Conservation (phyloP, 1,140 invertebrate genomes). For the Lepidurus apus region DNA sequence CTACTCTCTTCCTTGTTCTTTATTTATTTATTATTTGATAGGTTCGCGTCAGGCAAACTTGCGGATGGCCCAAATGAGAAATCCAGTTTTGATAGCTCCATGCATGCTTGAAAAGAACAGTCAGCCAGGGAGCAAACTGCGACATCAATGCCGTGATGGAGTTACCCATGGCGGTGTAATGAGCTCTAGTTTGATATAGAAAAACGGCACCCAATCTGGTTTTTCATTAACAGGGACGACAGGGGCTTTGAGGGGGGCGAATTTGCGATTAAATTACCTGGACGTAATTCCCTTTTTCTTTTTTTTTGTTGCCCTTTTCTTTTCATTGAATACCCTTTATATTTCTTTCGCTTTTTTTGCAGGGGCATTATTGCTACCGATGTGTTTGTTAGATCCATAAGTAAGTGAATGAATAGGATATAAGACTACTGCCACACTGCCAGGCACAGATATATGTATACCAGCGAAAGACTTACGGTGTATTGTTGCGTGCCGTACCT, state of each 20-base stretch:
- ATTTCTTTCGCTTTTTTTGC: background rate
- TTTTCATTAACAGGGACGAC: conserved; percentile 5
- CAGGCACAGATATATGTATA: background rate
- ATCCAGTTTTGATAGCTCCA: conserved; percentile 19
- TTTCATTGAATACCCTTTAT: background rate
- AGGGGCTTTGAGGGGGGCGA: background rate
- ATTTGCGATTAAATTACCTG: background rate
- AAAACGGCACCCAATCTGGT: background rate
- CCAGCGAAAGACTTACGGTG: background rate
- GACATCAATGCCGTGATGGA: conserved; percentile 13
- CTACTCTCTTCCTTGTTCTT: background rate
- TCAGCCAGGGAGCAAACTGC: background rate
- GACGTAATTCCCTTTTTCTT: background rate
- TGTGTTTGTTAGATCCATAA: conserved; percentile 14
- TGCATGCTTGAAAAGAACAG: conserved; percentile 10
- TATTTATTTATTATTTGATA: background rate
- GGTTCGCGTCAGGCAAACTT: background rate
- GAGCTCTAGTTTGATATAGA: background rate
- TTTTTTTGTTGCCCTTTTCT: background rate
- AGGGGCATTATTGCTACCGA: background rate
- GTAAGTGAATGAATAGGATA: conserved; percentile 11
- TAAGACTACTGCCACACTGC: background rate
- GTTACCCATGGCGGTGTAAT: background rate
- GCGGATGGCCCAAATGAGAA: background rate
- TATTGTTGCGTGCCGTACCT: conserved; percentile 16